These are phyloP conservation scores for Gymnothorax javanicus DNA, from an alignment of 2,797 vertebrate species.

Conservation along the genomic window DNA sequence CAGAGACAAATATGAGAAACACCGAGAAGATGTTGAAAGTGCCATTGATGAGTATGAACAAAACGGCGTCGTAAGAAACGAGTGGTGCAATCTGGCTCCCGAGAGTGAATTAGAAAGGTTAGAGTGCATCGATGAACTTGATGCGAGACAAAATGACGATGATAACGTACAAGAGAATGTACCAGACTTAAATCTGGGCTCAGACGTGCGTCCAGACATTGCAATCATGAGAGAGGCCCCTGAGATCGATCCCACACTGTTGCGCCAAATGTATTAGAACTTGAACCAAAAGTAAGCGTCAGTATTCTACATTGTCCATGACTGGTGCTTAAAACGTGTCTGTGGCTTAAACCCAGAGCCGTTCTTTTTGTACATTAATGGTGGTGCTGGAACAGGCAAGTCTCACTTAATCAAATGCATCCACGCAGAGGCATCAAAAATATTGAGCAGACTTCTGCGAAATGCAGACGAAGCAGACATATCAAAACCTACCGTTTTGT, in stretches of 20 bases:
- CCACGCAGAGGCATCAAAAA: conserved; percentile 30
- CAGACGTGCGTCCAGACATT: no score
- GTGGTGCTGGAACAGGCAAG: conserved; percentile 42
- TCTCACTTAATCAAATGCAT: conserved; percentile 44
- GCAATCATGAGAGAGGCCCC: no score
- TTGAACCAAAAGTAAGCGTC: no score
- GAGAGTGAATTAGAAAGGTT: conserved; percentile 27
- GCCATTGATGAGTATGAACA: conserved; percentile 35
- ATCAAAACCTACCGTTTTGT: conserved; percentile 34
- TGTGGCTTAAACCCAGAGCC: no score
- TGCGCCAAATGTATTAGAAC: no score
- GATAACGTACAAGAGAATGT: conserved; percentile 32
- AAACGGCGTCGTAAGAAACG: conserved; percentile 24
- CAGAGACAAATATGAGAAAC: conserved; percentile 31
- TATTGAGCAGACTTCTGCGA: conserved; percentile 28
- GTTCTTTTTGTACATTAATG: no score
- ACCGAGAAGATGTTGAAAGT: conserved; percentile 29
- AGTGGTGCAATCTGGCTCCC: conserved; percentile 38
- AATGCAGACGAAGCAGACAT: conserved; percentile 21
- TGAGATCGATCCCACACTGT: no score
- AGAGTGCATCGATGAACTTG: conserved; percentile 28
- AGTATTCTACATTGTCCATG: no score
- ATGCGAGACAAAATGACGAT: background rate
- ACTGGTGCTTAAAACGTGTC: no score
- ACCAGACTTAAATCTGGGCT: no score